Evolutionary conservation across 1,140 invertebrate species (phyloP), one percentile per base, ranked within the genome.

Genomic region (Bombus superbus): DNA sequence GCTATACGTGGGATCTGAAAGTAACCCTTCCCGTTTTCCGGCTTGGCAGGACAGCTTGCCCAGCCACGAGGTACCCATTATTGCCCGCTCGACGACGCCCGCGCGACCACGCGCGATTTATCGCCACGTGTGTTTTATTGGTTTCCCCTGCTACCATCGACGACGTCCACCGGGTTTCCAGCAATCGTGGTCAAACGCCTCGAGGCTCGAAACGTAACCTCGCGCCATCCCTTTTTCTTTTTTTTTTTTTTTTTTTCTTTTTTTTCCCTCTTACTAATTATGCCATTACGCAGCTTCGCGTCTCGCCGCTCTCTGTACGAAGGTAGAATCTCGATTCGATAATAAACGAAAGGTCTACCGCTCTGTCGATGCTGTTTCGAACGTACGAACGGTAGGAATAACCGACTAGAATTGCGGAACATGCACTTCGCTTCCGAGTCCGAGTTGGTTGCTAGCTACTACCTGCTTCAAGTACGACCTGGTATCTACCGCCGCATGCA

Each of bases 41-140:
- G 64, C 47, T 72, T 62, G 59, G 40, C 76, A 73, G 78, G 71
- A 78, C 81, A 59, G 80, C 83, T 77, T 75, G 69, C 75, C 71
- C 80, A 69, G 79, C 86, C 85, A 90, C 86, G 89, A 91, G 88
- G 85, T 90, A 86, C 88, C 90, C 87, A 91, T 92, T 92, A 92
- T 92, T 92, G 88, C 87, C 86, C 89, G 86, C 86, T 90, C 86
- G 89, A 89, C 89, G 91, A 92, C 87, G 85, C 81, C 81, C 90
- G 86, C 85, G 86, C 87, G 90, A 88, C 83, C 85, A 75, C 86
- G 76, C 81, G 87, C 88, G 87, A 92, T 92, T 92, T 92, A 92
- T 92, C 89, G 91, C 79, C 85, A 90, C 81, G 87, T 92, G 89
- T 92, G 88, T 92, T 92, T 92, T 92, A 92, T 92, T 91, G 91